Conservation (phyloP, 2,797 vertebrate species). For the Chromobotia macracanthus region DNA sequence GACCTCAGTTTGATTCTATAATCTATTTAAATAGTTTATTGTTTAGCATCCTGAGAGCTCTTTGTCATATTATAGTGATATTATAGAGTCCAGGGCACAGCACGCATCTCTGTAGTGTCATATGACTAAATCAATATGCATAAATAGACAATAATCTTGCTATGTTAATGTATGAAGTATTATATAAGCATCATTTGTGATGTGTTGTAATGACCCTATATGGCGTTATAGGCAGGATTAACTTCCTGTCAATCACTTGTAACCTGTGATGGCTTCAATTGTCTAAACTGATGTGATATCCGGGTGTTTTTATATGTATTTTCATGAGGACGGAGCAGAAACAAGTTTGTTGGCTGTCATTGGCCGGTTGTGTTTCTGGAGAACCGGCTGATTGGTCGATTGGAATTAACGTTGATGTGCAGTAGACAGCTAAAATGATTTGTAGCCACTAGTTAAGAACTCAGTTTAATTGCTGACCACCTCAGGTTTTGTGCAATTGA, state of each 20-base stretch:
- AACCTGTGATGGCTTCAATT: too few species aligned
- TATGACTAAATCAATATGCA: not conserved
- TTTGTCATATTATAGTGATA: not conserved
- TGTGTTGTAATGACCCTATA: too few species aligned
- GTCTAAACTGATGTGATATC: not conserved
- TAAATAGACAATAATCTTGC: not conserved
- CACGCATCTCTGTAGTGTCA: not conserved
- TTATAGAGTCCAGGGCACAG: not conserved
- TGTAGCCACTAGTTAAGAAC: not conserved
- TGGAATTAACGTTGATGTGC: slow-evolving; percentile 9
- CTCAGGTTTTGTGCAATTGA: not conserved
- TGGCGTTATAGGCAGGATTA: too few species aligned
- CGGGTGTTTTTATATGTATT: not conserved
- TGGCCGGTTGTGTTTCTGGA: slow-evolving; percentile 4
- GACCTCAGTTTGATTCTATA: not conserved
- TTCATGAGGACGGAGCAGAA: too few species aligned
- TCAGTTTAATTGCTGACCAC: slow-evolving; percentile 7
- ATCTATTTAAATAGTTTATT: slow-evolving; percentile 14
- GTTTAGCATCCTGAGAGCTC: slow-evolving; percentile 11
- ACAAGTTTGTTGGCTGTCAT: too few species aligned
- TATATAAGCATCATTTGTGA: too few species aligned
- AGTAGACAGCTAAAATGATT: not conserved
- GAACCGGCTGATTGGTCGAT: not conserved
- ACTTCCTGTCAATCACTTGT: too few species aligned
- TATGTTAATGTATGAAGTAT: too few species aligned